A percentile compares a stretch with the other conserved stretches of the same genome.
Conservation (phyloP, 2,888 invertebrate genomes). For the Drosophila buzzatii region DNA sequence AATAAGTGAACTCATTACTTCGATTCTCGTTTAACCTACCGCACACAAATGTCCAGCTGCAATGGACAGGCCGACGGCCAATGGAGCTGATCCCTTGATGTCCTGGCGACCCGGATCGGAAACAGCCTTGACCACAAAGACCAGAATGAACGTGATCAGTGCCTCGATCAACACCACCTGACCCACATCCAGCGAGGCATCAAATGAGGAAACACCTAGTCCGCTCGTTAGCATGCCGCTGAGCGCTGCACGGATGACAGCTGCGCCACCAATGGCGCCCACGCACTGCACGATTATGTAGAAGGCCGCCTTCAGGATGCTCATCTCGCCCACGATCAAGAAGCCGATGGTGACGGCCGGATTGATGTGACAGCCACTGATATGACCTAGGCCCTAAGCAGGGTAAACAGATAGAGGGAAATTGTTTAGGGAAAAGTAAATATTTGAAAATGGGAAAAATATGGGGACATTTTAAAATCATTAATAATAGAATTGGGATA, state of each 20-base stretch:
- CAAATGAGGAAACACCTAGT: slow-evolving; percentile 89
- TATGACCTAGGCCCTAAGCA: slow-evolving; percentile 92
- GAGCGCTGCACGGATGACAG: slow-evolving; percentile 89
- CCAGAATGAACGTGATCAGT: slow-evolving; percentile 93
- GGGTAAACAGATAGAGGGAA: too few relatives aligned
- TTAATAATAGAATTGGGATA: too few relatives aligned
- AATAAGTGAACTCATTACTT: background rate
- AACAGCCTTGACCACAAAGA: slow-evolving; percentile 94
- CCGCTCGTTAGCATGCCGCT: slow-evolving; percentile 86
- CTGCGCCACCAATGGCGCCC: slow-evolving; percentile 93
- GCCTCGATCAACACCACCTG: slow-evolving; percentile 94
- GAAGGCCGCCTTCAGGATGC: slow-evolving; percentile 91
- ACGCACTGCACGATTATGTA: slow-evolving; percentile 93
- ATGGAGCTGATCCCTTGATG: slow-evolving; percentile 92
- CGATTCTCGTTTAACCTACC: slow-evolving; percentile 87
- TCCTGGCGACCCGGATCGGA: slow-evolving; percentile 92
- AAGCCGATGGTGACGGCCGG: slow-evolving; percentile 95
- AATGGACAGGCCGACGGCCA: slow-evolving; percentile 95
- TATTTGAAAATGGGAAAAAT: too few relatives aligned
- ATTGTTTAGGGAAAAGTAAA: background rate
- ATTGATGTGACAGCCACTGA: slow-evolving; percentile 96
- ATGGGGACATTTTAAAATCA: too few relatives aligned
- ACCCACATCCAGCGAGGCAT: slow-evolving; percentile 87
- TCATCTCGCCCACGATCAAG: slow-evolving; percentile 92
- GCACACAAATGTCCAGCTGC: slow-evolving; percentile 93